phyloP scores from a whole-genome alignment of 2,888 invertebrate genomes.

The Clusia tigrina region DNA sequence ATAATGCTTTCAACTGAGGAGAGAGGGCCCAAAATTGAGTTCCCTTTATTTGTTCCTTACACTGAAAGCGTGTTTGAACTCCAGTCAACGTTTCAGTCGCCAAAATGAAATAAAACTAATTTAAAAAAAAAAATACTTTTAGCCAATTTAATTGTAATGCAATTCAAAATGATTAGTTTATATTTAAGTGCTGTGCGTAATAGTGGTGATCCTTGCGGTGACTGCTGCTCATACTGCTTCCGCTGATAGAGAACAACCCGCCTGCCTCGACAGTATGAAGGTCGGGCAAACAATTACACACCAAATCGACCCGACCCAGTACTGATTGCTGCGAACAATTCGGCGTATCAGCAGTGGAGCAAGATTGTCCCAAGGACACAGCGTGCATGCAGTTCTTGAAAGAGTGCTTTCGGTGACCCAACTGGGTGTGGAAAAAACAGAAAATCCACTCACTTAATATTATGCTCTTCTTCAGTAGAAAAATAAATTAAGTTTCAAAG shows the following conservation, averaged over 20 bases:
- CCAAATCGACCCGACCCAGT: constrained; percentile 59
- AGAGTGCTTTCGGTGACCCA: constrained; percentile 59
- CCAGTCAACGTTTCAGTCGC: no score
- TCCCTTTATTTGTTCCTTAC: no score
- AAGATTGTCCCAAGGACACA: constrained; percentile 49
- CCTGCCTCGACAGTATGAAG: constrained; percentile 51
- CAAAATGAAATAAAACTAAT: no score
- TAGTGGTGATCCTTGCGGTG: constrained; percentile 31
- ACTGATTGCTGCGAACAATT: constrained; percentile 55
- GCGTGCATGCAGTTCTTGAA: constrained; percentile 56
- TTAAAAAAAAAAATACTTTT: no score
- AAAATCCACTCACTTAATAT: constrained; percentile 55
- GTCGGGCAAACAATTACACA: constrained; percentile 51
- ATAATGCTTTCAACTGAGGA: no score
- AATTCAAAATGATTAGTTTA: no score
- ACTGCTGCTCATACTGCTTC: constrained; percentile 36
- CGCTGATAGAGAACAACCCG: constrained; percentile 55
- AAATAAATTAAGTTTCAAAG: background rate
- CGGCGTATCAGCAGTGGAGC: constrained; percentile 43
- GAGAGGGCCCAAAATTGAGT: no score
- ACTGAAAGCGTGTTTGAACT: no score
- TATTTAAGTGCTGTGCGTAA: constrained; percentile 35
- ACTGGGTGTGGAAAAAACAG: constrained; percentile 57
- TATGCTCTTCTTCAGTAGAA: constrained; percentile 27
- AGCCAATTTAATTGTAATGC: no score